These are phyloP conservation scores for Archaeoteleia sp. DNA, from an alignment of 2,888 invertebrate genomes.

Conservation along the genomic window DNA sequence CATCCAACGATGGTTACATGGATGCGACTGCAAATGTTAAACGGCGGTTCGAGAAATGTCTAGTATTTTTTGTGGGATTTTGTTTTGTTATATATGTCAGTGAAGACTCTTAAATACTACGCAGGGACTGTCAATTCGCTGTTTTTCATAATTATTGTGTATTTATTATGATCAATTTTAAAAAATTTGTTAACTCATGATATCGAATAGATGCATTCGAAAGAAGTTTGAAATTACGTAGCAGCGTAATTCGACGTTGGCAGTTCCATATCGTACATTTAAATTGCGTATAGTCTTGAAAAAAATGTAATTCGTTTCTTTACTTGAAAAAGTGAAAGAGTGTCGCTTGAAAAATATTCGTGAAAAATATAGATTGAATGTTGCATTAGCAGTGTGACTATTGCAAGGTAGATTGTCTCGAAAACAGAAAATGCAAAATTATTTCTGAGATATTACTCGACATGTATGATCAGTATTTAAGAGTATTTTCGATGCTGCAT, in stretches of 20 bases:
- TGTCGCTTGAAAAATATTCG: neutral
- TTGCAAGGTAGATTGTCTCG: neutral
- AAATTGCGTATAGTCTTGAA: neutral
- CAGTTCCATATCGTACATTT: no score
- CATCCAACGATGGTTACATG: neutral
- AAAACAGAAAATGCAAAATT: slow-evolving; percentile 3
- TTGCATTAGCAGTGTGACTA: neutral
- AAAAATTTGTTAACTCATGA: no score
- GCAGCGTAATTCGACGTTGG: no score
- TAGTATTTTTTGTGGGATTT: neutral
- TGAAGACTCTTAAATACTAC: slow-evolving; percentile 7
- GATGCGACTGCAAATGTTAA: neutral
- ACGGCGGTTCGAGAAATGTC: neutral
- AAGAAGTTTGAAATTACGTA: no score
- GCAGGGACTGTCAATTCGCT: neutral
- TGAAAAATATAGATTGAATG: neutral
- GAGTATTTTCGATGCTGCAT: neutral
- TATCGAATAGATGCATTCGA: neutral
- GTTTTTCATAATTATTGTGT: neutral
- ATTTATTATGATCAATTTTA: neutral
- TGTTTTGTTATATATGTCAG: neutral
- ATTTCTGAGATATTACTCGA: neutral
- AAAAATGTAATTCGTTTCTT: neutral
- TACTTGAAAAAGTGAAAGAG: no score
- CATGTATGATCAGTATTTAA: neutral